These are phyloP conservation scores for Sturnus vulgaris DNA, from an alignment of 2,113 vertebrate genomes.

Conservation along the genomic window DNA sequence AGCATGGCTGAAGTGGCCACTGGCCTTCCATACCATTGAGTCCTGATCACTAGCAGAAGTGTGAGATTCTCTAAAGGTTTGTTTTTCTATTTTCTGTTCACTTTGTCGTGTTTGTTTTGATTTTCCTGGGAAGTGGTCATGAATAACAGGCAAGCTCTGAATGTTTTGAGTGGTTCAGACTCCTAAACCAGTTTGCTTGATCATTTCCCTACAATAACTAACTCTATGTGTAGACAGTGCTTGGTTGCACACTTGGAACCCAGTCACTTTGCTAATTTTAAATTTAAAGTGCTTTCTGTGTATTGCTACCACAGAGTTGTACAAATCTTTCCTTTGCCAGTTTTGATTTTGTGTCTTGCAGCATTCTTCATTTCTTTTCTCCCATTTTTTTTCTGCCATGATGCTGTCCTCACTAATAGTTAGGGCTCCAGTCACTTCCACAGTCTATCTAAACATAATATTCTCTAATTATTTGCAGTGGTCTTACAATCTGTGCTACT, in stretches of 20 bases:
- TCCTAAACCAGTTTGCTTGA: neutral
- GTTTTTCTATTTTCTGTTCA: neutral
- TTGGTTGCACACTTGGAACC: neutral
- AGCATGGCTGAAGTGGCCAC: accelerated
- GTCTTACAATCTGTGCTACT: neutral
- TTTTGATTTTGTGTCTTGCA: neutral
- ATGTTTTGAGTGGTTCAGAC: neutral
- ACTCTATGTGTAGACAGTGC: accelerated
- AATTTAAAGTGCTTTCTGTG: neutral
- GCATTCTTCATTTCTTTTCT: neutral
- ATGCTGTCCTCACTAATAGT: neutral
- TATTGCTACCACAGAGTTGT: neutral
- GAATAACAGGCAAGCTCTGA: accelerated
- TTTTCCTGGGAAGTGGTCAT: neutral
- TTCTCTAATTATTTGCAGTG: neutral
- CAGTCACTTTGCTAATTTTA: neutral
- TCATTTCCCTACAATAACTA: neutral
- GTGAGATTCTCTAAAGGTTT: neutral
- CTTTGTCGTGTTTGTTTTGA: neutral
- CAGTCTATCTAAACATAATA: neutral
- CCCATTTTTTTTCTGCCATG: too few species aligned
- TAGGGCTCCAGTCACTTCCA: neutral
- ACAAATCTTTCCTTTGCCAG: neutral
- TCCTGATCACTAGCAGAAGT: neutral
- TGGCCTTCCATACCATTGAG: neutral